Percentiles rank a stretch among this genome's conserved stretches.
These are phyloP conservation scores for Mamestra brassicae DNA, from an alignment of 2,888 invertebrate species.

Conservation along the genomic window DNA sequence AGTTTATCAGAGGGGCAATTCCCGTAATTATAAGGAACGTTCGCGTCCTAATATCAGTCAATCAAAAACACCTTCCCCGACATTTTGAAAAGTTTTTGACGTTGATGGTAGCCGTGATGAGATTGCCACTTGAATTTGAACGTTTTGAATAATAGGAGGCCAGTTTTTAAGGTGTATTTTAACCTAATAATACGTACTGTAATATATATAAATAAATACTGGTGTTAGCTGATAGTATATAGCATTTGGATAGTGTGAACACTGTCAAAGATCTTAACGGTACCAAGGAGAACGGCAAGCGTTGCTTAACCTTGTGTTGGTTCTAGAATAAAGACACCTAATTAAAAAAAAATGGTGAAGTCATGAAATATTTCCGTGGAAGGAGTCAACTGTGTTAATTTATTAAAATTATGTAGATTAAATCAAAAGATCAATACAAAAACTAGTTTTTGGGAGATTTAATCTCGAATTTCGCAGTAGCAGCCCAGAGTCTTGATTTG, in stretches of 20 bases:
- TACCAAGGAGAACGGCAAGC: too few species aligned
- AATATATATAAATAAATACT: too few species aligned
- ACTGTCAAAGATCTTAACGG: too few species aligned
- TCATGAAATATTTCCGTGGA: background rate
- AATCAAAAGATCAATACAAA: background rate
- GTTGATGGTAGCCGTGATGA: background rate
- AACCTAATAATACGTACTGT: background rate
- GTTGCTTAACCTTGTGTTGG: too few species aligned
- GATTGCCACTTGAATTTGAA: background rate
- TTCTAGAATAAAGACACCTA: too few species aligned
- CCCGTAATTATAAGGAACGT: too few species aligned
- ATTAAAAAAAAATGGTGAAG: too few species aligned
- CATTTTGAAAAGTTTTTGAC: background rate
- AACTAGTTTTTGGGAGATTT: background rate
- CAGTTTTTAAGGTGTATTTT: background rate
- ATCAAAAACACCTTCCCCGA: background rate
- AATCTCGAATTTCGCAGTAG: background rate
- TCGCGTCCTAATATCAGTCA: background rate
- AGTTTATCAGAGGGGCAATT: too few species aligned
- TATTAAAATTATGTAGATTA: conserved; percentile 10
- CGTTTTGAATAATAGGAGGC: background rate
- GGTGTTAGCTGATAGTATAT: too few species aligned
- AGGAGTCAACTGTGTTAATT: conserved; percentile 8
- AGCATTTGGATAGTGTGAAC: too few species aligned
- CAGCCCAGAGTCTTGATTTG: too few species aligned